phyloP scores from a whole-genome alignment of 2,888 invertebrate genomes.

The Sturmia bella region DNA sequence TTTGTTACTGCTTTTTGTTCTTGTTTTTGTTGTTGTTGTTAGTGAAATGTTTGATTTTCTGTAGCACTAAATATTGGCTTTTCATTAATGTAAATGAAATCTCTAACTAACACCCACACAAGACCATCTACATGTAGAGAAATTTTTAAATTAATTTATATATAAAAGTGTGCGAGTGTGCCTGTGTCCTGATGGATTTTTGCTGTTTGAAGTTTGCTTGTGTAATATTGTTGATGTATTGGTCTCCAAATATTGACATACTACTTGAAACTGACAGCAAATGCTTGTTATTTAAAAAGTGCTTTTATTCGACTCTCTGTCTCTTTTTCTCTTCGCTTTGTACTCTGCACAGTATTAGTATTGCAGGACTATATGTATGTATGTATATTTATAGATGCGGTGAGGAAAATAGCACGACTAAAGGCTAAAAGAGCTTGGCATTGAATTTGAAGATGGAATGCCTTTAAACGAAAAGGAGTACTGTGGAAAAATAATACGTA shows the following conservation, averaged over 20 bases:
- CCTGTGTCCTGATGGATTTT: constrained; percentile 45
- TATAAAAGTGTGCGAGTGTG: background rate
- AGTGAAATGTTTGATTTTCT: constrained; percentile 66
- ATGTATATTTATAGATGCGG: background rate
- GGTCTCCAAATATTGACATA: constrained; percentile 69
- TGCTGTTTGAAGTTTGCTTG: constrained; percentile 57
- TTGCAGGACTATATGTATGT: background rate
- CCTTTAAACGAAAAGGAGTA: no score
- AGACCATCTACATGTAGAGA: background rate
- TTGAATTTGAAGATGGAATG: no score
- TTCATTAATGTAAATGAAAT: constrained; percentile 72
- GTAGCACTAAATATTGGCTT: constrained; percentile 71
- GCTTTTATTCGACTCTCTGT: constrained; percentile 32
- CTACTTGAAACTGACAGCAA: constrained; percentile 70
- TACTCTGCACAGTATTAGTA: no score
- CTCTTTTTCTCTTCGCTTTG: background rate
- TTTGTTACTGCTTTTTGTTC: constrained; percentile 12
- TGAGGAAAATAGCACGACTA: no score
- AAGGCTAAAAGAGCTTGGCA: no score
- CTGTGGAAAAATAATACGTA: no score
- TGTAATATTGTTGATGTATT: constrained; percentile 62
- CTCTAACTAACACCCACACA: constrained; percentile 44
- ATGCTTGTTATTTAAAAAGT: constrained; percentile 64
- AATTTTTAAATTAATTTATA: background rate
- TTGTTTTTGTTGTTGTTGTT: constrained; percentile 25